Percentiles rank a stretch among this genome's conserved stretches.
phyloP scores from a whole-genome alignment of 2,797 vertebrate genomes.

The Hozukius guyotensis region DNA sequence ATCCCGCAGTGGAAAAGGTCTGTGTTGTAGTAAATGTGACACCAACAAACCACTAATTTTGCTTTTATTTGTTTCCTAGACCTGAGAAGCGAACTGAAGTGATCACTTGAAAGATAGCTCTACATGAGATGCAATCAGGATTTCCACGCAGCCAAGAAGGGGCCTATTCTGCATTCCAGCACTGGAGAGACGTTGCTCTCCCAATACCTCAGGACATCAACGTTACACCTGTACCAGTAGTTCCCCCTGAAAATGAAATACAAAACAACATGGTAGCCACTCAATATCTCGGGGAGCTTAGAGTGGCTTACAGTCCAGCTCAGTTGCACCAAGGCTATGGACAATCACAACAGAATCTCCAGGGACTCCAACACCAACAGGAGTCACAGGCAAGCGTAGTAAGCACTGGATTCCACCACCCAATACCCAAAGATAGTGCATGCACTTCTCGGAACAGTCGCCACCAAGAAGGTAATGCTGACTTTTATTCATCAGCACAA shows the following conservation, averaged over 20 bases:
- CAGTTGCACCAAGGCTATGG: neutral
- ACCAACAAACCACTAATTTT: neutral
- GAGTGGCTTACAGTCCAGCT: neutral
- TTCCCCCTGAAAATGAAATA: neutral
- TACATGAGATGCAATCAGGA: conserved; percentile 11
- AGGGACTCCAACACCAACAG: neutral
- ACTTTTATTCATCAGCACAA: neutral
- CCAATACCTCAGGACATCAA: neutral
- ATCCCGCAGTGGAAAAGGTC: too few species aligned
- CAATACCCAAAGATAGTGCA: neutral
- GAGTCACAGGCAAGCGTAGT: neutral
- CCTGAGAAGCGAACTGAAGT: neutral
- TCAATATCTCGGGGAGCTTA: neutral
- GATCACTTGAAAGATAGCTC: conserved; percentile 18
- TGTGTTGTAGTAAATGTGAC: neutral
- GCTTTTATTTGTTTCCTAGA: conserved; percentile 17
- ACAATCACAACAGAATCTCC: neutral
- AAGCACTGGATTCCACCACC: neutral
- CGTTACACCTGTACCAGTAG: neutral
- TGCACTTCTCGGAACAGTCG: neutral
- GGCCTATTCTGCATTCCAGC: neutral
- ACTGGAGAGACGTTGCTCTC: neutral
- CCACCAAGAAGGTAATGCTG: neutral
- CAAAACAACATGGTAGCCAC: neutral
- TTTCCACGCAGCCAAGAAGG: neutral